Percentiles rank a stretch among this genome's conserved stretches.
phyloP scores from a whole-genome alignment of 2,888 invertebrate genomes.

The Acheta domesticus region DNA sequence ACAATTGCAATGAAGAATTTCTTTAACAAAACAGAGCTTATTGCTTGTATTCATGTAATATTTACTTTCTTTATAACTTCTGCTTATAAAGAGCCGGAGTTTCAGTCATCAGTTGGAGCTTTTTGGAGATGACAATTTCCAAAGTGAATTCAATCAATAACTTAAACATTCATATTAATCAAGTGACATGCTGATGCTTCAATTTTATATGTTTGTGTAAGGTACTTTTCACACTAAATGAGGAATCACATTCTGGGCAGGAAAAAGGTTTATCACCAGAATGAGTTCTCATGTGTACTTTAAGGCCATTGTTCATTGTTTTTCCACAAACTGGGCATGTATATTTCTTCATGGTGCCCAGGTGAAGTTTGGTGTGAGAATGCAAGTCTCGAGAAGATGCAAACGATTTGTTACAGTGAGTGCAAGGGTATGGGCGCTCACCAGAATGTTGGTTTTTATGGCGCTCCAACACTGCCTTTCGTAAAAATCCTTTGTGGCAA shows the following conservation, averaged over 20 bases:
- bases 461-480: conserved; percentile 31
- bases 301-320: conserved; percentile 34
- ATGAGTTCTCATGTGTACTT: conserved; percentile 38
- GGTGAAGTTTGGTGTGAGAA: conserved; percentile 34
- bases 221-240: conserved; percentile 38
- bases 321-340: conserved; percentile 37
- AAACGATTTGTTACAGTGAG: conserved; percentile 36
- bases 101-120: too few relatives aligned
- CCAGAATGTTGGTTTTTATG: conserved; percentile 36
- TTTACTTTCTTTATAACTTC: too few relatives aligned
- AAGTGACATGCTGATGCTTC: conserved; percentile 30
- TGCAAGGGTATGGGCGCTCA: conserved; percentile 34
- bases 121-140: too few relatives aligned
- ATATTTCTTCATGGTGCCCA: conserved; percentile 33
- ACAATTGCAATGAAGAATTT: too few relatives aligned
- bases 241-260: conserved; percentile 34
- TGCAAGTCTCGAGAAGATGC: conserved; percentile 31
- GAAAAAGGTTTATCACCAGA: conserved; percentile 36
- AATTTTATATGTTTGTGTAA: conserved; percentile 36
- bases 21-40: too few relatives aligned
- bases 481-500: conserved; percentile 36
- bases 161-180: neutral
- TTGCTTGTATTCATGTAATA: too few relatives aligned
- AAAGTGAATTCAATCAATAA: too few relatives aligned
- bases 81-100: too few relatives aligned